Base-by-base conservation (phyloP, 2,888 invertebrate species). In the Noctua fimbriata region DNA sequence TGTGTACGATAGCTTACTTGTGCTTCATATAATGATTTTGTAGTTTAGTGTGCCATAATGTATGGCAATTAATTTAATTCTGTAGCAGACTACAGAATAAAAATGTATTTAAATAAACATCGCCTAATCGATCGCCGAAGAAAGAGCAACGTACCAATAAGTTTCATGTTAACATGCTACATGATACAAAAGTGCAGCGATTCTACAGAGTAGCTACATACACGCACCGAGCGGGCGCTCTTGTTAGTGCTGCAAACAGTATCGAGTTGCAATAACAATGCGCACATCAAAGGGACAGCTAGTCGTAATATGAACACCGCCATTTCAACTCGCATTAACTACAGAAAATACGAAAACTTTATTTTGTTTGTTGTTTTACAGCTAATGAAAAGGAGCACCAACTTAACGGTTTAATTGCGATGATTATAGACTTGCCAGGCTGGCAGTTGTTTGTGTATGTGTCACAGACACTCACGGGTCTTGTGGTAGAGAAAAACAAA, bases 261-360 rank as follows among this genome's bases (percentile, higher is more conserved):
- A 80, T 83, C 66, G 73, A 73, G 70, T 84, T 76, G 58, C 80
- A 65, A 44, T 41, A 76, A 67, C 60, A 84, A 80, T n/a, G 76
- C 49, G 76, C 44, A 58, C 70, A 80, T 81, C 77, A 84, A 84
- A 84, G 84, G 44, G 66, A 32, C 63, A 44, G 9, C 74, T n/a
- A 36, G n/a, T 4, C 44, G 76, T 52, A 65, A 79, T 24, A 60
- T 28, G 83, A 83, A 67, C 75, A 52, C 36, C 36, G 60, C 36
- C 69, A 66, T 55, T 79, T 83, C 52, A 69, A 28, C 58, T 78
- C 66, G 49, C n/a, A 58, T 41, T 55, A 69, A 72, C 72, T 49
- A 18, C 72, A 28, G 49, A 24, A 21, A 21, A 58, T 41, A 47
- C n/a, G n/a, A 44, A 32, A 58, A 66, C 47, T 71, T 36, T 52